Conservation (phyloP, 2,888 invertebrate species). For the Eulithis testata region DNA sequence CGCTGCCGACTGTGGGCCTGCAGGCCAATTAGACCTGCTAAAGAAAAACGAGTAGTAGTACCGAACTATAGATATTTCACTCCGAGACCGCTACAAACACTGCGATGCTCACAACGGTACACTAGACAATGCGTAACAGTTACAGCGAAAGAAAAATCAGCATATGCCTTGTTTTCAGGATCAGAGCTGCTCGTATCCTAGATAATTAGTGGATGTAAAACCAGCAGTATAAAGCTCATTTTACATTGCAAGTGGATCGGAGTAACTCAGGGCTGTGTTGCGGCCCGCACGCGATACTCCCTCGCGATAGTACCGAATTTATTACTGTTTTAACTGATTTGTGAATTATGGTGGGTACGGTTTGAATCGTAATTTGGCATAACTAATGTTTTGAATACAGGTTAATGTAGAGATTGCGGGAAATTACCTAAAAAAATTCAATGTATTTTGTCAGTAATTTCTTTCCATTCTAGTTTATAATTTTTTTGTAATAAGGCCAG, state of each 20-base stretch:
- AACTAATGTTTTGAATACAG: conserved; percentile 35
- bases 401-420: conserved; percentile 8
- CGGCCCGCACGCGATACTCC: conserved; percentile 40
- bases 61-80: conserved; percentile 11
- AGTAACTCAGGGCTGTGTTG: conserved; percentile 27
- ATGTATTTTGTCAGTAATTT: neutral
- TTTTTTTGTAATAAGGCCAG: too few species aligned
- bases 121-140: neutral
- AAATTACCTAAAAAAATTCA: conserved; percentile 2
- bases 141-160: neutral
- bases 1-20: conserved; percentile 24
- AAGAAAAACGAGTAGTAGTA: conserved; percentile 16
- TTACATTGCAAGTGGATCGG: conserved; percentile 7
- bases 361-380: conserved; percentile 36
- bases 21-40: conserved; percentile 26
- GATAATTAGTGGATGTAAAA: conserved; percentile 1
- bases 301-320: conserved; percentile 42
- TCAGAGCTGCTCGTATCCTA: neutral
- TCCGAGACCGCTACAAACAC: conserved; percentile 5
- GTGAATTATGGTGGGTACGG: conserved; percentile 39
- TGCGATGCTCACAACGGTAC: neutral
- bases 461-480: neutral
- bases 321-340: conserved; percentile 46
- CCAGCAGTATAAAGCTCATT: conserved; percentile 2
- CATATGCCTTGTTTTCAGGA: neutral